Percentiles rank a stretch among this genome's conserved stretches.
Conservation (phyloP, 2,888 invertebrate species). For the Phymatocera aterrima region DNA sequence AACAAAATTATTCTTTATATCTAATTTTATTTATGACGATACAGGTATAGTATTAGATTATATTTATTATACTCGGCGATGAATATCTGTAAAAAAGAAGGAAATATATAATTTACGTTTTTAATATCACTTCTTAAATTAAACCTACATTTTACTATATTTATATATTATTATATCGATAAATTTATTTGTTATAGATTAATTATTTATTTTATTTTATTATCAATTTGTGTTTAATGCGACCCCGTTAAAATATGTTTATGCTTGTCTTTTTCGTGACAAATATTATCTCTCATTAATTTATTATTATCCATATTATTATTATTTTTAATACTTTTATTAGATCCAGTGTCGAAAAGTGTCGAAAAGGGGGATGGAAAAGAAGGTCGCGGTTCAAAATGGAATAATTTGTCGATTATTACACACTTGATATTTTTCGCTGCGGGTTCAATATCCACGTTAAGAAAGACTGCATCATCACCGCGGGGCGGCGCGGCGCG, state of each 20-base stretch:
- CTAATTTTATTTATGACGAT: background rate
- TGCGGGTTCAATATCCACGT: background rate
- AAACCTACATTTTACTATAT: background rate
- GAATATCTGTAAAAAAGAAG: slow-evolving; percentile 24
- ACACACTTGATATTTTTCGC: background rate
- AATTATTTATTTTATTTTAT: background rate
- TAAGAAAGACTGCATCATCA: background rate
- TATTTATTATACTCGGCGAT: background rate
- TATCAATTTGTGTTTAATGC: too few species aligned
- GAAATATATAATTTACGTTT: background rate
- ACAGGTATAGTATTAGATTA: too few species aligned
- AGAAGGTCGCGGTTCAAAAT: background rate
- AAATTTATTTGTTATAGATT: background rate
- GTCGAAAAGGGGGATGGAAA: background rate
- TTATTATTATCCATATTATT: background rate
- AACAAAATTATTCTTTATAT: background rate
- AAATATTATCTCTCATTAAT: background rate
- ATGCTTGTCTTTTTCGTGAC: background rate
- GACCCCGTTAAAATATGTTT: too few species aligned
- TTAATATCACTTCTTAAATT: background rate
- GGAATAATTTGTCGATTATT: slow-evolving; percentile 5
- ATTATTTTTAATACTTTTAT: background rate
- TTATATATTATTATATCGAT: background rate
- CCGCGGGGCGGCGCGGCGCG: too few species aligned
- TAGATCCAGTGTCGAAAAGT: background rate